Percentiles rank a stretch among this genome's conserved stretches.
Conservation (phyloP, 2,888 invertebrate genomes). For the Eilema depressum region DNA sequence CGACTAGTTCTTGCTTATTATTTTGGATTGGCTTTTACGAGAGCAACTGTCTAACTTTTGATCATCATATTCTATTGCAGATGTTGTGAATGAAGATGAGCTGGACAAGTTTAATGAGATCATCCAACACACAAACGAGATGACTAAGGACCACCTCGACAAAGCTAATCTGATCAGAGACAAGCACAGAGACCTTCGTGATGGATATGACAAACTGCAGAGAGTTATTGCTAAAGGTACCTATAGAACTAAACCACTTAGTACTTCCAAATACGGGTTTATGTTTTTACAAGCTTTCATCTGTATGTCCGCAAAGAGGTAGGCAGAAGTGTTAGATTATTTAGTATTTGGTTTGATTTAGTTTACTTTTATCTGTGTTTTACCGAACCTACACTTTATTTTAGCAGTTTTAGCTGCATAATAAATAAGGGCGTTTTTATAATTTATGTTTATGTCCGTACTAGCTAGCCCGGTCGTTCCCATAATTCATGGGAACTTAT, state of each 20-base stretch:
- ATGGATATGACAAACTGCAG: constrained; percentile 92
- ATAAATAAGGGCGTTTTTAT: too few relatives aligned
- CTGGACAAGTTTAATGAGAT: constrained; percentile 91
- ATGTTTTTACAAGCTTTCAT: neutral
- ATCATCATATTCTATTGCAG: constrained; percentile 71
- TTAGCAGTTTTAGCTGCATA: too few relatives aligned
- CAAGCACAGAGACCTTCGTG: constrained; percentile 91
- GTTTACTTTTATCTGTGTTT: too few relatives aligned
- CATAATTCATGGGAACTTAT: too few relatives aligned
- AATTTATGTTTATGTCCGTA: too few relatives aligned
- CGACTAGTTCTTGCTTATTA: too few relatives aligned
- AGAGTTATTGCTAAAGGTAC: constrained; percentile 90
- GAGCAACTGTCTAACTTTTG: too few relatives aligned
- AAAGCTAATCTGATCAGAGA: constrained; percentile 91
- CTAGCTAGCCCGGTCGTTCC: too few relatives aligned
- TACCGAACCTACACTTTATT: too few relatives aligned
- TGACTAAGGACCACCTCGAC: constrained; percentile 88
- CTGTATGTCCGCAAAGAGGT: neutral
- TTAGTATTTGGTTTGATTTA: too few relatives aligned
- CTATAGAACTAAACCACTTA: neutral
- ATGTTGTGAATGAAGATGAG: constrained; percentile 91
- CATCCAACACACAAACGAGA: constrained; percentile 84
- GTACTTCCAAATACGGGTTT: neutral
- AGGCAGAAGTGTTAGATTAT: too few relatives aligned
- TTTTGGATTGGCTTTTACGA: too few relatives aligned